Base-by-base conservation (phyloP, 2,113 vertebrate species). In the Neogale vison region DNA sequence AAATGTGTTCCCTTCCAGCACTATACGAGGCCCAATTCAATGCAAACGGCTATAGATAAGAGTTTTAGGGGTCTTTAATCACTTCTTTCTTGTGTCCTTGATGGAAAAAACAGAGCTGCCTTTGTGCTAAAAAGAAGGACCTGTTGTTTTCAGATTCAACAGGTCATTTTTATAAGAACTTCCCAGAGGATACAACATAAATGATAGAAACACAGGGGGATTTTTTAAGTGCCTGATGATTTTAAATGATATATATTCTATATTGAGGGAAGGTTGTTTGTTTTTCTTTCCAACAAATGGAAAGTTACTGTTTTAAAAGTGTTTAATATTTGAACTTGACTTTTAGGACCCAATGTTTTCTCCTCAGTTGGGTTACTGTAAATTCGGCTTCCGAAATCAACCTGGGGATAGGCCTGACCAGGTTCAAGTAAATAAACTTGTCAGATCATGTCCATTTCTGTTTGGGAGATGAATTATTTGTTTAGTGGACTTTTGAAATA, bases 11-110 rank as follows among this genome's bases (percentile, higher is more conserved):
- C 17, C 71, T 95, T 67, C 81, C 1, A 92, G 88, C 59, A 71
- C 18, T 23, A 52, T 57, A 76, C 0, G 20, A 96, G 88, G 63
- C 71, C 8, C 6, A 80, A 96, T 96, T 89, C 91, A 96, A 90
- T 71, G 91, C 86, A 65, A 59, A 82, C 86, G 29, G 72, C 97
- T 95, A 76, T 4, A 98, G 98, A 98, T 98, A 98, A 98, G 97
- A 96, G 95, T 98, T 98, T 97, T 96, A 97, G 79, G 86, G 96
- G 97, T 96, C 94, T 97, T 98, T 98, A 98, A 97, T 97, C 97
- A 97, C 89, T 97, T 81, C 83, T 97, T 31, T 69, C 96, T 97
- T 89, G 82, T 96, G 96, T 98, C 84, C 94, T 97, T 96, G 97
- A 95, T 80, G 96, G 88, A 98, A 94, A 97, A 97, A 98, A 97